phyloP scores from a whole-genome alignment of 1,140 invertebrate species.

The Watersipora subatra region DNA sequence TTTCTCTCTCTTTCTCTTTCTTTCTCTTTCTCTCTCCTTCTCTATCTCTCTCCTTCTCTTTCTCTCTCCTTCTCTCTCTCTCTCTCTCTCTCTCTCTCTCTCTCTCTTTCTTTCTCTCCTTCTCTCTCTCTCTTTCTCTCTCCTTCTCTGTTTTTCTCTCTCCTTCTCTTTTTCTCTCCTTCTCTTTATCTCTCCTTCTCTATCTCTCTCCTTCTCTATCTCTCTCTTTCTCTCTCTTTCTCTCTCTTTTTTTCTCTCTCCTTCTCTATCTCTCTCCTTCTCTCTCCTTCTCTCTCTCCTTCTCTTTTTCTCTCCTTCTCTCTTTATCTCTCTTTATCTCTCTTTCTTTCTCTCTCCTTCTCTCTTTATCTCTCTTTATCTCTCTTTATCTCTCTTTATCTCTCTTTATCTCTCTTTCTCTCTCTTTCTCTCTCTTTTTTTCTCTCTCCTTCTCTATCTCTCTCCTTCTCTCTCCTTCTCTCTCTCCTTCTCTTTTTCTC shows the following conservation, averaged over 20 bases:
- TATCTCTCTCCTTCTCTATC: too few relatives aligned
- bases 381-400: too few relatives aligned
- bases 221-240: conserved; percentile 4
- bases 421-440: neutral
- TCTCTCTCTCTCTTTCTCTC: neutral
- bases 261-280: too few relatives aligned
- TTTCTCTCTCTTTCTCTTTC: neutral
- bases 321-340: too few relatives aligned
- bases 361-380: too few relatives aligned
- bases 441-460: neutral
- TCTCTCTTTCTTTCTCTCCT: neutral
- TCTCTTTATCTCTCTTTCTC: too few relatives aligned
- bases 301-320: neutral
- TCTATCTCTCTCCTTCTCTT: too few relatives aligned
- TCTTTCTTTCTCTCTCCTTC: too few relatives aligned
- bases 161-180: too few relatives aligned
- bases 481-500: neutral
- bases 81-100: neutral
- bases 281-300: neutral
- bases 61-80: neutral
- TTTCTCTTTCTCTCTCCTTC: conserved; percentile 4
- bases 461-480: neutral
- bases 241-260: conserved; percentile 1
- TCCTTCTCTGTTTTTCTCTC: too few relatives aligned
- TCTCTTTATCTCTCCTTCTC: too few relatives aligned